Base-by-base conservation (phyloP, 2,113 vertebrate genomes). In the Upupa epops region DNA sequence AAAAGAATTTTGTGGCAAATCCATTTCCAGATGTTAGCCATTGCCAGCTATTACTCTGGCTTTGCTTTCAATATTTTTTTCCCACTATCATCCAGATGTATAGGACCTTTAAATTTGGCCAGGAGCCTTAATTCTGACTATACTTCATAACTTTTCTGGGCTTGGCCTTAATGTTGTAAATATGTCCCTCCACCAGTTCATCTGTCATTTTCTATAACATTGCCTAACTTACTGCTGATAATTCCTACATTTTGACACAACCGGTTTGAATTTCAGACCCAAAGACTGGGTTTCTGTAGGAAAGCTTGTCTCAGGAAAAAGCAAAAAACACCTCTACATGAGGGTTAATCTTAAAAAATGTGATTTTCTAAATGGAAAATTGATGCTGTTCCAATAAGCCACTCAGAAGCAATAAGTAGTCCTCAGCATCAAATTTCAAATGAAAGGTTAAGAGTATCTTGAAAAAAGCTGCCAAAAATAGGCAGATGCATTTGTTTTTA, bases 341-440 rank as follows among this genome's bases (percentile, higher is more conserved):
- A 78, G 48, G 15, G 54, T 87, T 93, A 78, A 92, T 40, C 8
- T 51, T n/a, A 45, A 37, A 40, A 56, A 52, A 40, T 7, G 6
- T 17, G 19, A 31, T 86, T 95, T 95, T 88, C 77, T 93, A 94
- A 89, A 88, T 83, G 74, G 71, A 95, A 92, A 89, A 84, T 54
- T 88, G 78, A 78, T 59, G 20, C 34, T 78, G 52, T 94, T 93
- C 86, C 89, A 94, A 92, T 59, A 92, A 94, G 77, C 25, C 0
- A 3, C 42, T 75, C 40, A 85, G 72, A 93, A 88, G 92, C 78
- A 83, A 82, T 60, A 34, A 81, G 28, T 64, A 73, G 61, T 45
- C 60, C 32, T 90, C 55, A 63, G 63, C 59, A 73, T 46, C 73
- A 93, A 28, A 87, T 83, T 89, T 82, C 78, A 90, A 86, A 71